Evolutionary conservation across 2,888 invertebrate genomes (phyloP).

Genomic region (Formica aserva): DNA sequence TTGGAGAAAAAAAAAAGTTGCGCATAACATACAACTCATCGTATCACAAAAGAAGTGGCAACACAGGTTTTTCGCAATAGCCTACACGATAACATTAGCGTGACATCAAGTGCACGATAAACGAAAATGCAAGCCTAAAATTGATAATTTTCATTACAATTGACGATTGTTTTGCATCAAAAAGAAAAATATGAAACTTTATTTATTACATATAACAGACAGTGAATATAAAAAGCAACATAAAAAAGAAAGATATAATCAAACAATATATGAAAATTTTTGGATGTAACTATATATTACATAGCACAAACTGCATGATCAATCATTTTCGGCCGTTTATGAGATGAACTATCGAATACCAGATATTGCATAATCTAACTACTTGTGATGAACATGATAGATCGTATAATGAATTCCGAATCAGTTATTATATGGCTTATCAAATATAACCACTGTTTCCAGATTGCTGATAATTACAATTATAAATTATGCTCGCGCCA

Average conservation of each 20-base stretch:
- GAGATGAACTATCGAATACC: constrained; percentile 36
- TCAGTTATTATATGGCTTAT: constrained; percentile 63
- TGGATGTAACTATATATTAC: constrained; percentile 47
- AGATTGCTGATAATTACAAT: constrained; percentile 59
- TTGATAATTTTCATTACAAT: background rate
- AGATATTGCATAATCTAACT: constrained; percentile 21
- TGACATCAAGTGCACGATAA: background rate
- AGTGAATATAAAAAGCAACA: background rate
- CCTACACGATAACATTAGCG: background rate
- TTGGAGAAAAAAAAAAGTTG: constrained; percentile 2
- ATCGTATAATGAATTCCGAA: constrained; percentile 61
- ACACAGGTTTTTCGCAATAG: constrained; percentile 8
- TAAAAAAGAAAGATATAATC: background rate
- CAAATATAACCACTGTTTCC: constrained; percentile 58
- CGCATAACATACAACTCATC: background rate
- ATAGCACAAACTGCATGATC: constrained; percentile 53
- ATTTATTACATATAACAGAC: constrained; percentile 7
- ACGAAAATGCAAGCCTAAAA: background rate
- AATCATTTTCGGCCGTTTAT: constrained; percentile 37
- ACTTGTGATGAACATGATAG: constrained; percentile 48
- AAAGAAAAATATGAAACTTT: background rate
- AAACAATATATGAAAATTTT: background rate
- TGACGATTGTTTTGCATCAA: background rate
- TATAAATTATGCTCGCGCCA: constrained; percentile 14
- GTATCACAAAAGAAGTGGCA: constrained; percentile 13